Conservation (phyloP, 2,888 invertebrate species). For the Alloscopus bannaensis region DNA sequence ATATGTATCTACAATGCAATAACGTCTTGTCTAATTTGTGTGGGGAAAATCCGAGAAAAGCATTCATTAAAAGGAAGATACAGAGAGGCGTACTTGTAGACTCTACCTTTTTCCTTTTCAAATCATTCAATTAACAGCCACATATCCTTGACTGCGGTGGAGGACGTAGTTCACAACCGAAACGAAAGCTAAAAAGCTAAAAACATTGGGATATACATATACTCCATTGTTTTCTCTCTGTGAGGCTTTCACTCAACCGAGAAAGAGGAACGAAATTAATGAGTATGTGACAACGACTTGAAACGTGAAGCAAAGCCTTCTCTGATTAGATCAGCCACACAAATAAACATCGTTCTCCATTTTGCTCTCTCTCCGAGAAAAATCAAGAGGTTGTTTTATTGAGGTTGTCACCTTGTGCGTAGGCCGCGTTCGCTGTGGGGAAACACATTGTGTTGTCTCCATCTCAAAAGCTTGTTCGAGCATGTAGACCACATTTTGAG, state of each 20-base stretch:
- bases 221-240: slow-evolving; percentile 24
- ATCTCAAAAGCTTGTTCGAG: too few species aligned
- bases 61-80: too few species aligned
- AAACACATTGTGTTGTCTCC: too few species aligned
- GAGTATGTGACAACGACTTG: slow-evolving; percentile 17
- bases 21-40: slow-evolving; percentile 11
- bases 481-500: too few species aligned
- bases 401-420: slow-evolving; percentile 29
- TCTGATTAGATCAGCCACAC: slow-evolving; percentile 49
- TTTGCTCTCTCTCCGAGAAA: slow-evolving; percentile 1
- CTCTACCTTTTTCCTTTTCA: too few species aligned
- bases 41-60: slow-evolving; percentile 9
- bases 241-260: slow-evolving; percentile 31
- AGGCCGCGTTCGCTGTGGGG: slow-evolving; percentile 23
- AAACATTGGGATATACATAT: slow-evolving; percentile 10
- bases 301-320: neutral
- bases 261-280: too few species aligned
- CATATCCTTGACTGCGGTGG: too few species aligned
- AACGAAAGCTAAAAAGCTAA: too few species aligned
- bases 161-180: too few species aligned
- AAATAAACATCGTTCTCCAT: slow-evolving; percentile 34
- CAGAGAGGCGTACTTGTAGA: too few species aligned
- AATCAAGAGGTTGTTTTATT: neutral
- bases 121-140: too few species aligned
- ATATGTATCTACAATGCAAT: neutral